Base-by-base conservation (phyloP, 2,888 invertebrate genomes). In the Leptopilina myrica region DNA sequence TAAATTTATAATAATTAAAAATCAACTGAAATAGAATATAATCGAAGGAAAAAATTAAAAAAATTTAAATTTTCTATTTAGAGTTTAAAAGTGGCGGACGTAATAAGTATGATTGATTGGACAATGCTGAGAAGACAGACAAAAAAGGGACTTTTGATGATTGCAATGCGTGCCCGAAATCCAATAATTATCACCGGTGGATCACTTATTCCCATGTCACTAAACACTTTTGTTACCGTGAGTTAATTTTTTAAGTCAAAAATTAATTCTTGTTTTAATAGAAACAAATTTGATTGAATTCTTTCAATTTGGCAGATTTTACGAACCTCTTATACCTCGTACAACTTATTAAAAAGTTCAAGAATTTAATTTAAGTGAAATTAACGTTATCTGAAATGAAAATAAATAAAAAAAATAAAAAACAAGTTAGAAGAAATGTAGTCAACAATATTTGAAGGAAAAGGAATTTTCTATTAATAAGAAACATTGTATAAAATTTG, bases 151-250 rank as follows among this genome's bases (percentile, higher is more conserved):
- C 66, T 89, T 14, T 76, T 85, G 2, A 62, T 85, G 20, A 79
- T 88, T 7, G 88, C 89, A 86, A 46, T 80, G 6, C 79, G 86
- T 15, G 77, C 85, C 3, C 69, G 81, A 12, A 87, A 83, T 75
- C 88, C 86, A 9, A 83, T 89, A 14, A 82, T 81, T 62, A 84
- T 87, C 40, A 87, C 85, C 7, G 87, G 86, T 78, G 83, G 82
- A 20, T 84, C 84, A 20, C 82, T 89, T 53, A 81, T 88, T 20
- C 85, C 82, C 11, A 79, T 89, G 26, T 85, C 87, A 6, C 81
- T 90, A 4, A 84, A 86, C 26, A 88, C 87, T 15, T 89, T 87
- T 78, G 86, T 86, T 77, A 85, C 83, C 77, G 89, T 89, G 80
- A 83, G 83, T 64, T 8, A 8, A 43, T 43, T 43, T 43, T 43